phyloP scores from a whole-genome alignment of 2,113 vertebrate species.

The Haliaeetus leucogaster region DNA sequence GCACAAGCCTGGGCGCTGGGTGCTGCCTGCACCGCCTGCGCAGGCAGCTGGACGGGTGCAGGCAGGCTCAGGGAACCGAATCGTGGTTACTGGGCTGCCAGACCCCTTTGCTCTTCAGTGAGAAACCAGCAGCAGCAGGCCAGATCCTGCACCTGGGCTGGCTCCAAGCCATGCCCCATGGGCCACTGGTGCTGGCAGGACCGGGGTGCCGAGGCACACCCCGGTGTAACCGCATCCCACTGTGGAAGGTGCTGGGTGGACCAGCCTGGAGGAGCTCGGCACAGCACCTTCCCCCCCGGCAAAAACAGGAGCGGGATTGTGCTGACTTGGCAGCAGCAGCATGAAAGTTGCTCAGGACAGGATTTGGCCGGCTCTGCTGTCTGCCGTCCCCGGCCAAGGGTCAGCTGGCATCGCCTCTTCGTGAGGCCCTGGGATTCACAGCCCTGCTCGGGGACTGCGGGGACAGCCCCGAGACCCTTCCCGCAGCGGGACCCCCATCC shows the following conservation, averaged over 20 bases:
- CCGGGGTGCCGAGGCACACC: not conserved
- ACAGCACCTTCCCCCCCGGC: not conserved
- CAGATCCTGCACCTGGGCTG: not conserved
- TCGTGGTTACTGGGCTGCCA: fast-evolving
- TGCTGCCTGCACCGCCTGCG: not conserved
- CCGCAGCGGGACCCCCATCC: fast-evolving
- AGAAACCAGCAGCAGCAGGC: not conserved
- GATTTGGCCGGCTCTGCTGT: not conserved
- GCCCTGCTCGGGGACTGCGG: fast-evolving
- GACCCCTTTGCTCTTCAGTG: not conserved
- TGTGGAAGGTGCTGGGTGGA: not conserved
- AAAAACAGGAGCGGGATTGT: not conserved
- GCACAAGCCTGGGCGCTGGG: not conserved
- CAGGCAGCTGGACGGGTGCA: not conserved
- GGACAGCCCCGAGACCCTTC: not conserved
- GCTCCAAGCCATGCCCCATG: not conserved
- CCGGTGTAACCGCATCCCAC: fast-evolving
- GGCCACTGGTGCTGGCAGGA: not conserved
- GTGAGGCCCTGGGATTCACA: not conserved
- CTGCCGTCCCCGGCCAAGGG: not conserved
- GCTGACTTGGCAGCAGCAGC: not conserved
- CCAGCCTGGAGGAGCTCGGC: not conserved
- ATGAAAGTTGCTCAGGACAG: not conserved
- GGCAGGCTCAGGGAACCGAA: not conserved
- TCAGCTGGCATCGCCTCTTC: not conserved